Conservation (phyloP, 1,140 invertebrate species). For the Drosophila chauvacae region DNA sequence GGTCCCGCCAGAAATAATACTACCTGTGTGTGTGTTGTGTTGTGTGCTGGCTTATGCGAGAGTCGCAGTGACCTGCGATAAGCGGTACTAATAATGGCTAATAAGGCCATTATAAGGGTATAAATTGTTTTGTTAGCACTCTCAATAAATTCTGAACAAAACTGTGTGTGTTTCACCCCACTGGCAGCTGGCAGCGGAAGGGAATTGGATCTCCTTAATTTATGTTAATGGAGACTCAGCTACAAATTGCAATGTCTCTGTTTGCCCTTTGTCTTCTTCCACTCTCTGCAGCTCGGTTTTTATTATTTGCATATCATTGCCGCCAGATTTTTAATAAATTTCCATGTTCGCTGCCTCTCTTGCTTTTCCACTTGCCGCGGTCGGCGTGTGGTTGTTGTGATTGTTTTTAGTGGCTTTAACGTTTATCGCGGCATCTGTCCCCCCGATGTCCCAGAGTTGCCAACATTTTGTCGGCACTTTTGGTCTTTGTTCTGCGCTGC, state of each 20-base stretch:
- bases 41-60: conserved; percentile 27
- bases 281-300: conserved; percentile 31
- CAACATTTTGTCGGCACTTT: conserved; percentile 49
- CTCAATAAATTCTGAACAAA: conserved; percentile 78
- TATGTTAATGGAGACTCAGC: conserved; percentile 76
- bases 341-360: conserved; percentile 53
- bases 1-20: conserved; percentile 38
- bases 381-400: conserved; percentile 11
- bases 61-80: conserved; percentile 64
- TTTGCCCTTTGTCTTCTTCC: conserved; percentile 56
- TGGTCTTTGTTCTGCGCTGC: conserved; percentile 49
- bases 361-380: conserved; percentile 37
- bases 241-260: conserved; percentile 79
- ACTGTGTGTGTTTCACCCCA: conserved; percentile 49
- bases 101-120: conserved; percentile 82
- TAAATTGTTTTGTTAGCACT: conserved; percentile 83
- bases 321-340: conserved; percentile 78
- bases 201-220: conserved; percentile 58
- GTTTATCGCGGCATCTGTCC: conserved; percentile 44
- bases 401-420: conserved; percentile 27
- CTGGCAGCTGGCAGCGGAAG: conserved; percentile 5
- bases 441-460: conserved; percentile 21
- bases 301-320: conserved; percentile 73
- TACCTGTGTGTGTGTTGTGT: conserved; percentile 19
- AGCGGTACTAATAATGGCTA: conserved; percentile 83